Percentiles rank a stretch among this genome's conserved stretches.
phyloP scores from a whole-genome alignment of 2,797 vertebrate species.

The Chiroxiphia lanceolata region DNA sequence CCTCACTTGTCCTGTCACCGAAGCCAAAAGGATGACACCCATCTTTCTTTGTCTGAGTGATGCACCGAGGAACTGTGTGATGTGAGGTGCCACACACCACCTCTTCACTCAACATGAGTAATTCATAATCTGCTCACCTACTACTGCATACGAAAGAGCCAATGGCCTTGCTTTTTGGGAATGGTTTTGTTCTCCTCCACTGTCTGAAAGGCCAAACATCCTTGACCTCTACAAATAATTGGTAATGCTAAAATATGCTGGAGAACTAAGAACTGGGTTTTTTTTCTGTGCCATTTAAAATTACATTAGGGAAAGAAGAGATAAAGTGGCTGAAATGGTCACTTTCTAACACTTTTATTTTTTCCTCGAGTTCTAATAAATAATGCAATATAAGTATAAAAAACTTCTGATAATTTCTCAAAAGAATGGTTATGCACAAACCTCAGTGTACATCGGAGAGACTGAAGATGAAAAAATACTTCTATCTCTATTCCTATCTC shows the following conservation, averaged over 20 bases:
- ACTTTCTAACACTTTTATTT: background rate
- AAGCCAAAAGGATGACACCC: background rate
- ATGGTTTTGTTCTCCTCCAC: background rate
- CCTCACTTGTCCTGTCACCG: background rate
- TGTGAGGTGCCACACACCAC: background rate
- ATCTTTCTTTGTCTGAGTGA: background rate
- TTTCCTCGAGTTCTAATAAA: background rate
- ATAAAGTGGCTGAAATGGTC: background rate
- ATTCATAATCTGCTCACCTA: background rate
- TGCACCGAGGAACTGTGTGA: fast-evolving
- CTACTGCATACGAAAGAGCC: background rate
- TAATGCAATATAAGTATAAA: background rate
- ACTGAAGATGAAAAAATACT: background rate
- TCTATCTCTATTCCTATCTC: background rate
- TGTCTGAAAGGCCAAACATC: background rate
- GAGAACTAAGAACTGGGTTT: background rate
- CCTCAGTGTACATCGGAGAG: background rate
- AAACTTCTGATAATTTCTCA: background rate
- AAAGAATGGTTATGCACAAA: background rate
- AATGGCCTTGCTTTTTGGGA: background rate
- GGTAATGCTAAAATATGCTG: background rate
- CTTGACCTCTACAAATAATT: background rate
- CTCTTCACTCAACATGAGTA: background rate
- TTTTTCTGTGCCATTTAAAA: background rate
- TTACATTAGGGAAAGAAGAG: background rate